A percentile compares a stretch with the other conserved stretches of the same genome.
Evolutionary conservation across 37 sponge, comb jelly and placozoan species (phyloP).

Genomic region (Agelas oroides): DNA sequence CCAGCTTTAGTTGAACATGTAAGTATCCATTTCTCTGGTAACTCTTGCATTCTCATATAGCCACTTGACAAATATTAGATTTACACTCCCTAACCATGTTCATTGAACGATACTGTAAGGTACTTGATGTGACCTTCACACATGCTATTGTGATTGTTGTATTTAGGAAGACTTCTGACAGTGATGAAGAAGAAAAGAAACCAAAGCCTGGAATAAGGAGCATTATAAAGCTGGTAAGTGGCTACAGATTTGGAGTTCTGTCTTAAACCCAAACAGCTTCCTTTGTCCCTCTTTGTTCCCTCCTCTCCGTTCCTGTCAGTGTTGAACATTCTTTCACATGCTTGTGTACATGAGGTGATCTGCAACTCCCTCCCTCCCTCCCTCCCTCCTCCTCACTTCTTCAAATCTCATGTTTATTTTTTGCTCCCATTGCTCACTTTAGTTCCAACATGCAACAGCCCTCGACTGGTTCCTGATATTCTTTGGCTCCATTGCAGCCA

Average conservation of each 20-base stretch:
- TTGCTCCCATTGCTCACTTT: not conserved
- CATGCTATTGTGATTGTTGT: too few relatives aligned
- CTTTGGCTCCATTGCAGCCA: conserved; percentile 28
- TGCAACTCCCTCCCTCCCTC: conserved; percentile 1
- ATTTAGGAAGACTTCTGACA: not conserved
- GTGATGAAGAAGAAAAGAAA: conserved; percentile 3
- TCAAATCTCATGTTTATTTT: too few relatives aligned
- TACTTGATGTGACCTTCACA: too few relatives aligned
- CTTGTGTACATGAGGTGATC: not conserved
- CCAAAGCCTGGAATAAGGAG: not conserved
- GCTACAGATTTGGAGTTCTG: not conserved
- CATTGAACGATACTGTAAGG: too few relatives aligned
- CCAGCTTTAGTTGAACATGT: too few relatives aligned
- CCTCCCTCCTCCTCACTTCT: too few relatives aligned
- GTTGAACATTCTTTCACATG: not conserved
- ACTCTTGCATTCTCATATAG: too few relatives aligned
- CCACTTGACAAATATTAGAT: too few relatives aligned
- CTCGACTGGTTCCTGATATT: conserved; percentile 59
- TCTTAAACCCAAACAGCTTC: not conserved
- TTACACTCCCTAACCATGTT: too few relatives aligned
- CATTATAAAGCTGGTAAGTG: conserved; percentile 2
- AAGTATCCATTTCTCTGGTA: too few relatives aligned
- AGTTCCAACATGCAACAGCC: not conserved
- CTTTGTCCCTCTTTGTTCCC: not conserved
- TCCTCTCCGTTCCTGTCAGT: too few relatives aligned